Evolutionary conservation across 2,888 invertebrate species (phyloP).

Genomic region (Ptilodon capucinus): DNA sequence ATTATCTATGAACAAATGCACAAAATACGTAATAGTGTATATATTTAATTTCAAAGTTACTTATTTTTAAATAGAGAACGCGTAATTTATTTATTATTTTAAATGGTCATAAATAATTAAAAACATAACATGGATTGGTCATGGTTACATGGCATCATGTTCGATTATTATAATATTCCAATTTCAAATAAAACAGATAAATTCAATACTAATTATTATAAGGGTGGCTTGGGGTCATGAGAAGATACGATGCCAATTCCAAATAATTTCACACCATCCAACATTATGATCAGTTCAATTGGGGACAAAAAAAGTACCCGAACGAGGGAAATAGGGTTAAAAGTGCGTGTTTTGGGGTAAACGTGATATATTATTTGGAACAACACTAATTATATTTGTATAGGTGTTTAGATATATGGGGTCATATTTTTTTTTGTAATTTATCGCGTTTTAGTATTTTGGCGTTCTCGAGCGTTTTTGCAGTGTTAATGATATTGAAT

Average conservation of each 20-base stretch:
- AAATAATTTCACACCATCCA: conserved; percentile 67
- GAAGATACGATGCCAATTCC: conserved; percentile 45
- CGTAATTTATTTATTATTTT: too few relatives aligned
- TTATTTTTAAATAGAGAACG: too few relatives aligned
- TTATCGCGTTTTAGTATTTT: conserved; percentile 57
- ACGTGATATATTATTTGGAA: conserved; percentile 62
- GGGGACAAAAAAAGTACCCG: conserved; percentile 60
- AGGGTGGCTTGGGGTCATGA: conserved; percentile 51
- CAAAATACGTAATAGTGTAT: too few relatives aligned
- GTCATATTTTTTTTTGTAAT: conserved; percentile 56
- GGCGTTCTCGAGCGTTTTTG: conserved; percentile 46
- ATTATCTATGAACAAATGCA: too few relatives aligned
- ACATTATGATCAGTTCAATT: conserved; percentile 65
- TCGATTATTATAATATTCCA: too few relatives aligned
- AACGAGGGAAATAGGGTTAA: conserved; percentile 69
- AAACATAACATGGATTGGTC: too few relatives aligned
- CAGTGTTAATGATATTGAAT: conserved; percentile 39
- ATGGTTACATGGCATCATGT: too few relatives aligned
- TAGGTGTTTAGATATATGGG: conserved; percentile 55
- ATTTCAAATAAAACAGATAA: background rate
- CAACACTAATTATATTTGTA: conserved; percentile 80
- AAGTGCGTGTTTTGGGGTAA: conserved; percentile 78
- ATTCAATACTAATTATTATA: background rate
- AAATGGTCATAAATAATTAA: too few relatives aligned
- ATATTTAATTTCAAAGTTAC: too few relatives aligned